A percentile compares a stretch with the other conserved stretches of the same genome.
Conservation (phyloP, 2,888 invertebrate genomes). For the Spicauda simplicius region DNA sequence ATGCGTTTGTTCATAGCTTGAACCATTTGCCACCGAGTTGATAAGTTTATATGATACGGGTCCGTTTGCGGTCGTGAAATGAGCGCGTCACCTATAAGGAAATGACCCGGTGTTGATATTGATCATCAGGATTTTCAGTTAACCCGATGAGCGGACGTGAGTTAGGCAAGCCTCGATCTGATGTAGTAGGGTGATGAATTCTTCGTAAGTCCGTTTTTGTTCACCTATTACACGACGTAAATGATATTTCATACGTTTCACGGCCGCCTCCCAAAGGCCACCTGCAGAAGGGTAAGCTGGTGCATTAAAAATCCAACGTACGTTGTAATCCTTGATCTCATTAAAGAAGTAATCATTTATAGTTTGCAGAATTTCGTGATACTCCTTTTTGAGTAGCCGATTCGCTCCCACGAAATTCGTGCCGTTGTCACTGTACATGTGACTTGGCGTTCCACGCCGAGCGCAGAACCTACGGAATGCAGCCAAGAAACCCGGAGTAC, state of each 20-base stretch:
- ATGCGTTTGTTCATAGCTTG: background rate
- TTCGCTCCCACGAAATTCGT: conserved; percentile 9
- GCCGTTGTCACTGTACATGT: conserved; percentile 28
- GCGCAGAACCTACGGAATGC: conserved; percentile 27
- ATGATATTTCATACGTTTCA: too few species aligned
- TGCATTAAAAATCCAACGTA: conserved; percentile 8
- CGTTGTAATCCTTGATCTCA: background rate
- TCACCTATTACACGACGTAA: too few species aligned
- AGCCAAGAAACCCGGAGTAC: conserved; percentile 25
- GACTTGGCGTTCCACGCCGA: conserved; percentile 12
- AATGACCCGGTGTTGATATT: conserved; percentile 2
- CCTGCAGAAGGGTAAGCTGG: conserved; percentile 27
- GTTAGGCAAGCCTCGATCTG: background rate
- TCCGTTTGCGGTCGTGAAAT: conserved; percentile 4
- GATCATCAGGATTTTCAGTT: conserved; percentile 1
- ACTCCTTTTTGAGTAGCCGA: background rate
- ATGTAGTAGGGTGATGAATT: background rate
- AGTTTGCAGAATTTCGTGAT: background rate
- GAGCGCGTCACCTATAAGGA: background rate
- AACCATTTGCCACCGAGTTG: background rate
- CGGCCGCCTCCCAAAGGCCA: too few species aligned
- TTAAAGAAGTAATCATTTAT: background rate
- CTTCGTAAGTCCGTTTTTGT: conserved; percentile 1
- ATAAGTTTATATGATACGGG: background rate
- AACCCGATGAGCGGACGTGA: background rate